A percentile compares a stretch with the other conserved stretches of the same genome.
Conservation (phyloP, 1,140 invertebrate genomes). For the Drosophila ficusphila region DNA sequence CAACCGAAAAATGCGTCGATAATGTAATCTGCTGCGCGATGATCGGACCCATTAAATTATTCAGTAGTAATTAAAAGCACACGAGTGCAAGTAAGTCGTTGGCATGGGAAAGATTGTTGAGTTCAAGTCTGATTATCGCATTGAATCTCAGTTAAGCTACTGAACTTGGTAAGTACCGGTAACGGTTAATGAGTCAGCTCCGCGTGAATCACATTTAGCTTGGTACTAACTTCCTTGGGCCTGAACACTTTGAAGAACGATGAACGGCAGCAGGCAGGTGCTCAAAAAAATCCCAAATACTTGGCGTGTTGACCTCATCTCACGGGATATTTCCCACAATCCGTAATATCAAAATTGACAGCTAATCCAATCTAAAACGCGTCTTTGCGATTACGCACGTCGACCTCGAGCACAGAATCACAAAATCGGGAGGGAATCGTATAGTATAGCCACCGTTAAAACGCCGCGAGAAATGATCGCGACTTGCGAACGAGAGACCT, state of each 20-base stretch:
- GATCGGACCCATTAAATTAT: conserved; percentile 14
- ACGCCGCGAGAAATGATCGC: conserved; percentile 9
- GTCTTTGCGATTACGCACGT: conserved; percentile 17
- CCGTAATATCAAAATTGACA: conserved; percentile 14
- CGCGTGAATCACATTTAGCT: conserved; percentile 36
- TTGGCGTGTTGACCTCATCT: conserved; percentile 40
- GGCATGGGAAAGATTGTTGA: neutral
- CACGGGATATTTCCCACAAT: conserved; percentile 36
- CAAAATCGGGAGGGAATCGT: conserved; percentile 2
- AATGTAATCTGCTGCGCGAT: conserved; percentile 21
- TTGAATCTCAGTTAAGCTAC: neutral
- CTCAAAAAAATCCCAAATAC: conserved; percentile 36
- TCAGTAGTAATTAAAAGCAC: conserved; percentile 5
- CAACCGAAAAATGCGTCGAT: neutral
- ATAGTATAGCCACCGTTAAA: neutral
- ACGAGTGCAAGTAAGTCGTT: conserved; percentile 21
- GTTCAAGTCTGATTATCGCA: neutral
- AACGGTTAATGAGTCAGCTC: conserved; percentile 27
- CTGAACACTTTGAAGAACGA: conserved; percentile 26
- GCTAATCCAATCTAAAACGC: conserved; percentile 21
- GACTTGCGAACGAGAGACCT: conserved; percentile 12
- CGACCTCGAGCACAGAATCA: conserved; percentile 42
- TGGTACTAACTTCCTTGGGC: conserved; percentile 67
- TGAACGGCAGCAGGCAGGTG: conserved; percentile 19
- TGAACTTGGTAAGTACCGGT: conserved; percentile 6